A percentile compares a stretch with the other conserved stretches of the same genome.
phyloP scores from a whole-genome alignment of 2,797 vertebrate species.

The Manis pentadactyla region DNA sequence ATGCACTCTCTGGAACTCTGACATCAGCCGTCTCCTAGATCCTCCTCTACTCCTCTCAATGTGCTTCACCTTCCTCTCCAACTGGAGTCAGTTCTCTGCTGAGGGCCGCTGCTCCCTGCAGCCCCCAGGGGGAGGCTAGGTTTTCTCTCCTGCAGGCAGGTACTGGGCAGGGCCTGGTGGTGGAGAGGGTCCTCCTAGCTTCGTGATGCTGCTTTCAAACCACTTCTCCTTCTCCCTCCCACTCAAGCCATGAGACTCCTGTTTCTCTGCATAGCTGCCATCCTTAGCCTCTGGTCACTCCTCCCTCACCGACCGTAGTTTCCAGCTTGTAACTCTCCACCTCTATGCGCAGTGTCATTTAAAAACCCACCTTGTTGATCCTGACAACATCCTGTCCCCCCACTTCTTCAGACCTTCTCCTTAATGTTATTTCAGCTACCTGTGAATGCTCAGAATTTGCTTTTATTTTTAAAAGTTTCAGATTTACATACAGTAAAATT shows the following conservation, averaged over 20 bases:
- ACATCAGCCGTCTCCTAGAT: not conserved
- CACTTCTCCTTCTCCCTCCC: not conserved
- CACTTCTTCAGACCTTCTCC: not conserved
- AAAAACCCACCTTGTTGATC: too few relatives aligned
- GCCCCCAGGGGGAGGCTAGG: not conserved
- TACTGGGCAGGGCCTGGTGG: not conserved
- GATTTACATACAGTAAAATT: not conserved
- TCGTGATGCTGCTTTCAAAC: not conserved
- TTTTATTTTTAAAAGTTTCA: not conserved
- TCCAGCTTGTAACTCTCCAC: accelerated
- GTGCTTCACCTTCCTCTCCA: not conserved
- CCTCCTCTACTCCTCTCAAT: not conserved
- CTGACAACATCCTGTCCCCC: too few relatives aligned
- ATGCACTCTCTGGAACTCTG: not conserved
- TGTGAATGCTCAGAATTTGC: not conserved
- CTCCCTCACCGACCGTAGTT: not conserved
- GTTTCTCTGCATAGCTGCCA: not conserved
- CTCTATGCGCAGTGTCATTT: not conserved
- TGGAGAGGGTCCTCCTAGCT: not conserved
- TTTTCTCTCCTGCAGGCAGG: not conserved
- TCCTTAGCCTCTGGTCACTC: not conserved
- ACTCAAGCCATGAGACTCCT: too few relatives aligned
- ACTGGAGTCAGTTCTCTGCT: not conserved
- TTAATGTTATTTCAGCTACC: not conserved
- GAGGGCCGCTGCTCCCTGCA: too few relatives aligned